A percentile compares a stretch with the other conserved stretches of the same genome.
These are phyloP conservation scores for Blastobasis lacticolella DNA, from an alignment of 2,888 invertebrate species.

Conservation along the genomic window DNA sequence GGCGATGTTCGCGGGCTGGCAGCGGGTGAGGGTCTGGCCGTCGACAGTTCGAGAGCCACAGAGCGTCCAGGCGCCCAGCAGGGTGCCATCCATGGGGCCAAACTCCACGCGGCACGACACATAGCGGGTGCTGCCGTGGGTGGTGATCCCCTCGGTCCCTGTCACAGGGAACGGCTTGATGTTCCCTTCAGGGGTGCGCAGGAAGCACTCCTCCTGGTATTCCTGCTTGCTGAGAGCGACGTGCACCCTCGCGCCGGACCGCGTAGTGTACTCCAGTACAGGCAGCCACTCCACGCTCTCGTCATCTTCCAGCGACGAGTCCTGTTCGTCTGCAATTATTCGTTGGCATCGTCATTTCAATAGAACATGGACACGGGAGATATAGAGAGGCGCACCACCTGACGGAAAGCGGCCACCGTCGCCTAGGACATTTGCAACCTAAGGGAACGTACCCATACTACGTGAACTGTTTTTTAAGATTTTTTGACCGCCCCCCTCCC, in stretches of 20 bases:
- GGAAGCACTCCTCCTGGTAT: conserved; percentile 19
- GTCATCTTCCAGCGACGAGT: conserved; percentile 7
- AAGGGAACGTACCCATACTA: too few species aligned
- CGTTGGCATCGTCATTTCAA: too few species aligned
- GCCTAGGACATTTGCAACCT: too few species aligned
- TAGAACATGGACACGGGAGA: too few species aligned
- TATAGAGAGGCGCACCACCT: too few species aligned
- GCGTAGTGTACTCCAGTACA: not conserved
- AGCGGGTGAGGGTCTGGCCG: conserved; percentile 14
- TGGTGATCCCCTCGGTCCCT: conserved; percentile 13
- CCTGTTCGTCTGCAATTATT: too few species aligned
- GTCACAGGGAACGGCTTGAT: not conserved
- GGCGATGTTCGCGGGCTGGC: conserved; percentile 20
- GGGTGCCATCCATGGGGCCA: conserved; percentile 14
- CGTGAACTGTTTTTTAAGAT: too few species aligned
- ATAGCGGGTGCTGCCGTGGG: conserved; percentile 12
- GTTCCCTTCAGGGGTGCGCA: conserved; percentile 13
- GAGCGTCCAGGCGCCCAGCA: conserved; percentile 18
- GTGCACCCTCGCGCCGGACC: conserved; percentile 11
- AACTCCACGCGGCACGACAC: conserved; percentile 24
- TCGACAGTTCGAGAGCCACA: not conserved
- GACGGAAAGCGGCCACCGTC: too few species aligned
- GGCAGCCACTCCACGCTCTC: conserved; percentile 5
- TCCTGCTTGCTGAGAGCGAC: conserved; percentile 19
- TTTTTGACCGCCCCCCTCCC: too few species aligned